phyloP scores from a whole-genome alignment of 2,888 invertebrate genomes.

The Carpatolechia fugitivella region DNA sequence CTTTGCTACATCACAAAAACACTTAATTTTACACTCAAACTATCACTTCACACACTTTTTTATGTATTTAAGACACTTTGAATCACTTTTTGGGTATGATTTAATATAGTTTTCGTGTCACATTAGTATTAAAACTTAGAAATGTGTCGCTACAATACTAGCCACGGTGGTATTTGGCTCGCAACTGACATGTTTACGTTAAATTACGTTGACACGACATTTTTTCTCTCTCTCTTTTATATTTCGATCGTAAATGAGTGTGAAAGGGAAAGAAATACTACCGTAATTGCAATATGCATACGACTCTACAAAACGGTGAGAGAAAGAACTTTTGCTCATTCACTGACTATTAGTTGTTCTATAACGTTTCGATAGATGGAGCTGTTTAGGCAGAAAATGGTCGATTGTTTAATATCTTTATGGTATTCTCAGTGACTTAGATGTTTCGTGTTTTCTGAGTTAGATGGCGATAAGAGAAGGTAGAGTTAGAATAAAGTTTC shows the following conservation, averaged over 20 bases:
- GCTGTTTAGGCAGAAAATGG: background rate
- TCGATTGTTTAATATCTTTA: background rate
- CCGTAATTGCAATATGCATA: constrained; percentile 33
- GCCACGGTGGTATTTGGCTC: constrained; percentile 52
- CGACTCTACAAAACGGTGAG: constrained; percentile 20
- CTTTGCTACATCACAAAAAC: constrained; percentile 40
- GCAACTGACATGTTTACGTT: constrained; percentile 66
- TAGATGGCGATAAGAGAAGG: background rate
- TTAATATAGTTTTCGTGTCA: constrained; percentile 20
- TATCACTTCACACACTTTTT: background rate
- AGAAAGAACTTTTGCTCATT: constrained; percentile 22
- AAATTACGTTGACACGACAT: constrained; percentile 53
- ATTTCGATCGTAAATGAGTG: constrained; percentile 8
- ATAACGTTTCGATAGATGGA: constrained; percentile 32
- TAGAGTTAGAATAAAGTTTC: background rate
- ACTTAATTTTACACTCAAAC: constrained; percentile 25
- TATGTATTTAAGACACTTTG: background rate
- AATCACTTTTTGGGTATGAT: background rate
- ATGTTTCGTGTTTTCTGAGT: background rate
- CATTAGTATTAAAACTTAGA: constrained; percentile 20
- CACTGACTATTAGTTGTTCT: constrained; percentile 12
- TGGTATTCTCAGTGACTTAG: background rate
- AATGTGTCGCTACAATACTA: constrained; percentile 30
- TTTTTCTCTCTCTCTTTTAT: constrained; percentile 36
- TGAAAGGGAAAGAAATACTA: constrained; percentile 32